These are phyloP conservation scores for Thamnophis sirtalis DNA, from an alignment of 2,113 vertebrate species.

Conservation along the genomic window DNA sequence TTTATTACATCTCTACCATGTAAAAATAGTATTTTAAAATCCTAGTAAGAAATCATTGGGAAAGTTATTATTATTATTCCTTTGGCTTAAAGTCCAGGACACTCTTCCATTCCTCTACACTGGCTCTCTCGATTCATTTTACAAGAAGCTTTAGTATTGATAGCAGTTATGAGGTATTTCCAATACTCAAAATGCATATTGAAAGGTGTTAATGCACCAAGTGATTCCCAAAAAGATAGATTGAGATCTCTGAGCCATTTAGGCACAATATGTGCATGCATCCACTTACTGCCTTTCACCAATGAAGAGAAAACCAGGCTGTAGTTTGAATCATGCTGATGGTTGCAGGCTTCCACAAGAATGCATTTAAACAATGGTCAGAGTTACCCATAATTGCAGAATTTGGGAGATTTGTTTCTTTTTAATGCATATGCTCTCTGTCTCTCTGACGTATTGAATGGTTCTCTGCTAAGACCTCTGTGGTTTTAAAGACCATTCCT, in stretches of 20 bases:
- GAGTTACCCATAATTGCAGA: neutral
- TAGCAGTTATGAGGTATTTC: neutral
- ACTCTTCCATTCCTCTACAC: neutral
- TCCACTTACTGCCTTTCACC: neutral
- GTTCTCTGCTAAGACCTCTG: neutral
- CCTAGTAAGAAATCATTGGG: neutral
- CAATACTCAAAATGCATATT: rapidly evolving
- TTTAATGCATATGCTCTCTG: neutral
- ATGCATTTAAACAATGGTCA: neutral
- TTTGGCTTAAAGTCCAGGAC: neutral
- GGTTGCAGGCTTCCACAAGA: neutral
- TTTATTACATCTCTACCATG: neutral
- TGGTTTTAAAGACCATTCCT: conserved; percentile 3
- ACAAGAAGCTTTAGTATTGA: neutral
- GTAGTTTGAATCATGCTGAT: neutral
- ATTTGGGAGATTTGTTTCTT: neutral
- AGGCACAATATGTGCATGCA: neutral
- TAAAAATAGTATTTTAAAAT: neutral
- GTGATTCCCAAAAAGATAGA: neutral
- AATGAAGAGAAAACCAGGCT: neutral
- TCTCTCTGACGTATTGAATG: neutral
- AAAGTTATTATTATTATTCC: neutral
- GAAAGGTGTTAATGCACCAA: neutral
- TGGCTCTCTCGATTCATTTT: neutral
- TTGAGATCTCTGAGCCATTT: neutral